Base-by-base conservation (phyloP, 2,797 vertebrate genomes). In the Anisognathus igniventris region DNA sequence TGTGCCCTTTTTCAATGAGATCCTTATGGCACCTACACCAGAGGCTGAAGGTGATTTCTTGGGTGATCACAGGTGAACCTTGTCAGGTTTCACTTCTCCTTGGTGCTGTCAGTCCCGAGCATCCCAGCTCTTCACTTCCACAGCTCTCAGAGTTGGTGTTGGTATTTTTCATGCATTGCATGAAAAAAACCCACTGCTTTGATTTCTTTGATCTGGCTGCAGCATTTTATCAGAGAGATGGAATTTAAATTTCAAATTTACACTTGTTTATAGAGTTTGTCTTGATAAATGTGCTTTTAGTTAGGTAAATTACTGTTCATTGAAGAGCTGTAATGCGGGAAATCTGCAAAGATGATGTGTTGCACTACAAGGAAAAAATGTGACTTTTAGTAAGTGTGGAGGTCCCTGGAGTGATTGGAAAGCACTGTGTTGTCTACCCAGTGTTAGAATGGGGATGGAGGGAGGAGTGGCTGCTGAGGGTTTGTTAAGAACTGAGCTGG, bases 1-100 rank as follows among this genome's bases (percentile, higher is more conserved):
- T 5, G 0, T 66, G 35, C 17, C 22, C 21, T 57, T 9, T 2
- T 27, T 19, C 0, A 5, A 5, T 1, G 9, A 68, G 33, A 24
- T 65, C 44, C 30, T 71, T 15, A 2, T 0, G 2, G 21, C 33
- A 3, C 33, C 54, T 47, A 1, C 44, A 62, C 2, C 33, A 37
- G 40, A 64, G 66, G 25, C 37, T 76, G 64, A 6, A 31, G 35
- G 61, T 62, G 48, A 1, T 42, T 70, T 66, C 23, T 28, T 39
- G 20, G 10, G 10, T 31, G 15, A 28, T 73, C 56, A 15, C 45
- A 57, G 50, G 17, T 65, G 20, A 54, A 7, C 5, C 30, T 24
- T 20, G 17, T 30, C 22, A 56, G 27, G 24, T 50, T 85, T 85
- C 61, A 19, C 19, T 67, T 45, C 57, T 87, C 19, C 28, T 27